phyloP scores from a whole-genome alignment of 2,113 vertebrate species.

The Trinectes maculatus region DNA sequence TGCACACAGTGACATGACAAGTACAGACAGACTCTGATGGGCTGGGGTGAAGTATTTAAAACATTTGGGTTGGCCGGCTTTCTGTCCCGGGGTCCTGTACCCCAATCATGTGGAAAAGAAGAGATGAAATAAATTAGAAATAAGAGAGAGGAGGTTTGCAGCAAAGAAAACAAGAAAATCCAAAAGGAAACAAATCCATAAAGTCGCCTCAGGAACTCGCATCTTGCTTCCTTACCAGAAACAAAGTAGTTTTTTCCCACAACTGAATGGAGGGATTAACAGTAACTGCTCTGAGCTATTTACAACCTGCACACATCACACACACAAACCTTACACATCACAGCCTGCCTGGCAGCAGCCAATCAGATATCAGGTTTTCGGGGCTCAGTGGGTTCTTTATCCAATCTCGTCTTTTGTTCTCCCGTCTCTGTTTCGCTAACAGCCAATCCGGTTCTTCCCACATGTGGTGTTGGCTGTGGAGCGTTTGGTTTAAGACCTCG shows the following conservation, averaged over 20 bases:
- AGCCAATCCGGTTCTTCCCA: slow-evolving; percentile 55
- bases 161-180: slow-evolving; percentile 47
- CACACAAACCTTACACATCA: slow-evolving; percentile 41
- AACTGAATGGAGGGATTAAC: slow-evolving; percentile 66
- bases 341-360: slow-evolving; percentile 41
- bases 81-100: slow-evolving; percentile 3
- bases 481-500: slow-evolving; percentile 65
- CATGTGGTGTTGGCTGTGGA: slow-evolving; percentile 61
- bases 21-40: slow-evolving; percentile 48
- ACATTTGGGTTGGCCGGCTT: slow-evolving; percentile 37
- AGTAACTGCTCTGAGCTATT: slow-evolving; percentile 64
- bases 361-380: slow-evolving; percentile 43
- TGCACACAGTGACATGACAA: slow-evolving; percentile 50
- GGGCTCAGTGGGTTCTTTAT: slow-evolving; percentile 13
- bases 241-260: slow-evolving; percentile 59
- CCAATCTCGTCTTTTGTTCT: slow-evolving; percentile 53
- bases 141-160: slow-evolving; percentile 23
- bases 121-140: neutral
- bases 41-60: slow-evolving; percentile 29
- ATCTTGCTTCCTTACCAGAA: slow-evolving; percentile 34
- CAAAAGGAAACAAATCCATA: slow-evolving; percentile 62
- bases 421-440: neutral
- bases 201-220: slow-evolving; percentile 27
- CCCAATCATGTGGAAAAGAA: slow-evolving; percentile 10
- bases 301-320: slow-evolving; percentile 76